Base-by-base conservation (phyloP, 2,113 vertebrate genomes). In the Muscicapa adusta region DNA sequence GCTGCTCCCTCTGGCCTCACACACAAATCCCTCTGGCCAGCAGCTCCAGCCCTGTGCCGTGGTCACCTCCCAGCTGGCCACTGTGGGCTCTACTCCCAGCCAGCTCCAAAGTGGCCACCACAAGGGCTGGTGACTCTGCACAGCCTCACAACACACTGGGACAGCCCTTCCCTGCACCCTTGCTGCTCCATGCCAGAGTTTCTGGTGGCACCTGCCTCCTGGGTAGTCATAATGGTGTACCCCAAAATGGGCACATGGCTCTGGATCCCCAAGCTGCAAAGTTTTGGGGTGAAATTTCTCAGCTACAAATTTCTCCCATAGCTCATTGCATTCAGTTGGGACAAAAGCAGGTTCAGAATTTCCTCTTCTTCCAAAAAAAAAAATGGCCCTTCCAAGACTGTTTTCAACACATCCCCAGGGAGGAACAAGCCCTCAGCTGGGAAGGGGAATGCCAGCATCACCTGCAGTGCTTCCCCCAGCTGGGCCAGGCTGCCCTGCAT, bases 71-170 rank as follows among this genome's bases (percentile, higher is more conserved):
- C 9, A 51, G 43, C n/a, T 62, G 47, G 80, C 67, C 33, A 26
- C 1, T 0, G 20, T 0, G 8, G 54, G 72, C 25, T 14, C 51
- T 38, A 58, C 89, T 56, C 23, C 47, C 9, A 63, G 61, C 16
- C 8, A 1, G 20, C 47, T 50, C 62, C 58, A 51, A 5, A 0
- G 1, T 1, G 1, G 56, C 38, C 1, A 2, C 8, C 33, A 26
- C 1, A 6, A 58, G 45, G 54, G 53, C 53, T 58, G 62, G 79
- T 5, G 2, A 8, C 36, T 36, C 42, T 8, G 2, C 8, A 3
- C 3, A 4, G 34, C 31, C 66, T 79, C 62, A 6, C 13, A 22
- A 22, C 51, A 12, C 40, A 2, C 74, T 25, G 2, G 0, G 34
- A 51, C 26, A 61, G 8, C 36, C 57, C 72, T 68, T 18, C 12